Conservation (phyloP, 2,113 vertebrate species). For the Hippocampus abdominalis region DNA sequence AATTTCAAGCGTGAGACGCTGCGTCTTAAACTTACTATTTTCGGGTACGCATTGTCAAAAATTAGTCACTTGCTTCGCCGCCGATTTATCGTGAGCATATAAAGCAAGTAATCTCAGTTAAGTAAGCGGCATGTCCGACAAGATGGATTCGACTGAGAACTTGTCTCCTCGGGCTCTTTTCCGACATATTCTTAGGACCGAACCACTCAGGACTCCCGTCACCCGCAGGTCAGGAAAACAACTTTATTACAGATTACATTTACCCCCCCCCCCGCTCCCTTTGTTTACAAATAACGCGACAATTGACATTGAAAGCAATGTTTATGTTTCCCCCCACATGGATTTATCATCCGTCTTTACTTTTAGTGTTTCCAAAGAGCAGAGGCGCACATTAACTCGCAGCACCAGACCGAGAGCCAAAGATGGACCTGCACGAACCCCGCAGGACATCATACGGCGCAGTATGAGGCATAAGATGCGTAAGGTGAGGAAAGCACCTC, state of each 20-base stretch:
- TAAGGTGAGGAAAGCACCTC: constrained; percentile 46
- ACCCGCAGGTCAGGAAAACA: constrained; percentile 47
- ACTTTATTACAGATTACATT: background rate
- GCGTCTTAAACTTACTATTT: background rate
- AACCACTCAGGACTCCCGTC: constrained; percentile 59
- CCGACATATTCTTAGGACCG: constrained; percentile 57
- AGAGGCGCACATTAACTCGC: background rate
- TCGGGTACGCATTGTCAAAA: background rate
- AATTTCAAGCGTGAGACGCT: background rate
- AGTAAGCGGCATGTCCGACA: background rate
- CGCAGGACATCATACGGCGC: constrained; percentile 54
- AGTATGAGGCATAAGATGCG: constrained; percentile 59
- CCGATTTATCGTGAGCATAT: constrained; percentile 1
- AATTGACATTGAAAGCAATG: no score
- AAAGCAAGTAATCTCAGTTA: background rate
- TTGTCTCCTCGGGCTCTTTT: constrained; percentile 67
- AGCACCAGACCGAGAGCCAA: constrained; percentile 37
- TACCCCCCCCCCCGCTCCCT: no score
- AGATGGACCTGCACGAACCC: constrained; percentile 40
- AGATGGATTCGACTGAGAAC: constrained; percentile 67
- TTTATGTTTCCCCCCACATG: no score
- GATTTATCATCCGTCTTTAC: background rate
- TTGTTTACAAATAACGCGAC: no score
- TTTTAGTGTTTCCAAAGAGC: constrained; percentile 24
- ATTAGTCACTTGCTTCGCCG: background rate